Evolutionary conservation across 2,113 vertebrate genomes (phyloP).

Genomic region (Australoheros scitulus): DNA sequence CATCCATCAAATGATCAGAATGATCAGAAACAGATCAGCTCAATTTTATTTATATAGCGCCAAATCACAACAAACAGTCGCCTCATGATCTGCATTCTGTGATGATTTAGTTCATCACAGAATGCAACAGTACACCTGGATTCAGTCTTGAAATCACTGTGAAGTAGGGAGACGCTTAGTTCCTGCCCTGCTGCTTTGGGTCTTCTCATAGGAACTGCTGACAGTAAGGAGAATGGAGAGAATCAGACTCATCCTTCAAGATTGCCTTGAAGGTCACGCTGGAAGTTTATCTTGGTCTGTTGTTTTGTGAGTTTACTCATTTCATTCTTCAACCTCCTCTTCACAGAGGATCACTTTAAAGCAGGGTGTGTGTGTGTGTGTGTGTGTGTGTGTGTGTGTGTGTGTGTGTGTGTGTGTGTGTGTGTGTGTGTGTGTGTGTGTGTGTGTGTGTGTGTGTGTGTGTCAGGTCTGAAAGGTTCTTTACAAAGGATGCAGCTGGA

Average conservation of each 20-base stretch:
- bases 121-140: rapidly evolving
- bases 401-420: too few species aligned
- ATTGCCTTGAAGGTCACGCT: background rate
- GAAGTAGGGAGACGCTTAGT: background rate
- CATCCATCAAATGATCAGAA: too few species aligned
- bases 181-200: background rate
- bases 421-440: background rate
- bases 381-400: background rate
- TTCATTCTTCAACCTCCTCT: background rate
- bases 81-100: too few species aligned
- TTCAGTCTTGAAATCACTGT: background rate
- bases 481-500: constrained; percentile 96
- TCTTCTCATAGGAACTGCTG: background rate
- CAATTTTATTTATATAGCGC: too few species aligned
- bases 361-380: background rate
- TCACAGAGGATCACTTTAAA: background rate
- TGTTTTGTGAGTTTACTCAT: background rate
- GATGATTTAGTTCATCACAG: background rate
- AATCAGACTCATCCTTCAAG: background rate
- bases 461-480: constrained; percentile 91
- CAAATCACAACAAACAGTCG: too few species aligned
- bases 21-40: too few species aligned
- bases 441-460: background rate
- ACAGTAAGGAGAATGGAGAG: background rate
- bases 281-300: rapidly evolving